phyloP scores from a whole-genome alignment of 1,140 invertebrate species.

The Trichomalopsis sarcophagae region DNA sequence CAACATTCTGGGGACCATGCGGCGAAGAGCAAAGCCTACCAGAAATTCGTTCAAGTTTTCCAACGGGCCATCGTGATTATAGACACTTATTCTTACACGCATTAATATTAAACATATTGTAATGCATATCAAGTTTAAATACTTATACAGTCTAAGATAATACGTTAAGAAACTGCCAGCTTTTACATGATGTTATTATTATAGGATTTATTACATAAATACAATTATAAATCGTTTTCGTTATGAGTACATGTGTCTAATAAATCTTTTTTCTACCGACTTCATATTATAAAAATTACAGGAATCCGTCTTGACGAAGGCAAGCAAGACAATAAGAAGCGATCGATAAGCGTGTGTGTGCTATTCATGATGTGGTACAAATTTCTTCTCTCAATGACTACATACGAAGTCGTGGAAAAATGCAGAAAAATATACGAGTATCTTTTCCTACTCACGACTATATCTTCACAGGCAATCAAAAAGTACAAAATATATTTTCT shows the following conservation, averaged over 20 bases:
- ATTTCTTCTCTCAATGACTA: not conserved
- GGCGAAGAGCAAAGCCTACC: conserved; percentile 74
- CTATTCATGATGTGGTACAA: conserved; percentile 1
- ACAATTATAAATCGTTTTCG: conserved; percentile 45
- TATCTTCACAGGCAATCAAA: conserved; percentile 18
- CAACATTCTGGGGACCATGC: conserved; percentile 81
- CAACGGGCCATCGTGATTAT: conserved; percentile 57
- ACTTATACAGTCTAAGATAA: conserved; percentile 19
- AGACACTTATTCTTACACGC: conserved; percentile 74
- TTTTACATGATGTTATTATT: conserved; percentile 47
- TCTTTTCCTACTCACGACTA: conserved; percentile 16
- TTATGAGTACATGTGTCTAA: conserved; percentile 24
- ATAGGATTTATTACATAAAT: conserved; percentile 48
- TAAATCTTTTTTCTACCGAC: conserved; percentile 8
- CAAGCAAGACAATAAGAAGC: conserved; percentile 22
- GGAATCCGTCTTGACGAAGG: not conserved
- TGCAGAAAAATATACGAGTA: conserved; percentile 44
- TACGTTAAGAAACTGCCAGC: conserved; percentile 48
- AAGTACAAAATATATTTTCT: conserved; percentile 32
- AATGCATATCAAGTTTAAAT: conserved; percentile 71
- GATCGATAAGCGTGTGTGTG: conserved; percentile 11
- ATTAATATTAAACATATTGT: conserved; percentile 55
- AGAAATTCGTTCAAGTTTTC: conserved; percentile 63
- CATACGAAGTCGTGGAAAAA: not conserved
- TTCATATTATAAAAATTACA: conserved; percentile 33